Evolutionary conservation across 1,140 invertebrate genomes (phyloP).

Genomic region (Mamestra configurata): DNA sequence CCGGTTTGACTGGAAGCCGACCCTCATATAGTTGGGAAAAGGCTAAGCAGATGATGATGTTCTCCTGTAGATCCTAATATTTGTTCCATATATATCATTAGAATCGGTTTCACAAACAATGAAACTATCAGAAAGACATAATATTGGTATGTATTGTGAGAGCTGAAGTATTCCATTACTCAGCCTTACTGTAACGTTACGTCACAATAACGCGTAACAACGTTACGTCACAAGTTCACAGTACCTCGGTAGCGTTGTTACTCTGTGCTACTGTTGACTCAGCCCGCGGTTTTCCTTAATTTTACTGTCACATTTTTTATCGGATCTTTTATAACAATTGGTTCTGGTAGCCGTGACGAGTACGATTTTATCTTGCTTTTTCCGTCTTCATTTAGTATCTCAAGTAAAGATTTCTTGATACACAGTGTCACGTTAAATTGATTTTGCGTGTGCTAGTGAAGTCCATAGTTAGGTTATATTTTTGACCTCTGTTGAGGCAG

Average conservation of each 20-base stretch:
- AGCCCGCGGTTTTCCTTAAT: conserved; percentile 47
- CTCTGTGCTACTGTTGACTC: conserved; percentile 25
- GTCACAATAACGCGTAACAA: conserved; percentile 25
- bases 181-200: conserved; percentile 11
- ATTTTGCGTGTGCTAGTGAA: not conserved
- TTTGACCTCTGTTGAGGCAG: not conserved
- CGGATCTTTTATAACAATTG: conserved; percentile 9
- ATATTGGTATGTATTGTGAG: too few relatives aligned
- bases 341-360: conserved; percentile 20
- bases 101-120: too few relatives aligned
- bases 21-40: too few relatives aligned
- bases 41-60: too few relatives aligned
- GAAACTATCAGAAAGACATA: too few relatives aligned
- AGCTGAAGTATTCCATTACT: not conserved
- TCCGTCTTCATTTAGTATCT: not conserved
- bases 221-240: conserved; percentile 38
- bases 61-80: too few relatives aligned
- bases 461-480: not conserved
- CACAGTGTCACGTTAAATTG: not conserved
- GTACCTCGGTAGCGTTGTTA: conserved; percentile 28
- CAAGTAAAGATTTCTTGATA: not conserved
- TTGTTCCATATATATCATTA: too few relatives aligned
- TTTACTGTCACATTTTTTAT: conserved; percentile 31
- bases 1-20: too few relatives aligned
- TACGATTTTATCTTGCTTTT: conserved; percentile 17